phyloP scores from a whole-genome alignment of 2,888 invertebrate genomes.

The Pinctada fucata region DNA sequence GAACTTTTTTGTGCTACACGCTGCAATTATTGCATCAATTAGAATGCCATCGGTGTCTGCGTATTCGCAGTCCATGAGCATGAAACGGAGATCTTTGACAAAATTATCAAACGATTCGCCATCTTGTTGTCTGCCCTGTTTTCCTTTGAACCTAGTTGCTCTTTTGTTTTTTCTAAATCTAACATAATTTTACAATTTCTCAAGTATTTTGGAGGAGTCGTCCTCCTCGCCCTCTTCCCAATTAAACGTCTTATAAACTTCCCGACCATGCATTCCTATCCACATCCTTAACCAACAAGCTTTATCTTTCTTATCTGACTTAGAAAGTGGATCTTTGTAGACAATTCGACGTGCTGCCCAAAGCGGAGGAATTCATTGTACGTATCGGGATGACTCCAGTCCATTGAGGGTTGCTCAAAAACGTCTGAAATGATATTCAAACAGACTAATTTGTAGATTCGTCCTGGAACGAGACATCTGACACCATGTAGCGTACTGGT shows the following conservation, averaged over 20 bases:
- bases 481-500: not conserved
- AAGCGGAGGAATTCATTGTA: conserved; percentile 1
- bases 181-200: conserved; percentile 34
- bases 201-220: conserved; percentile 30
- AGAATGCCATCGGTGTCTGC: conserved; percentile 37
- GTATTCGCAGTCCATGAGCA: conserved; percentile 44
- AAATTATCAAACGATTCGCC: conserved; percentile 44
- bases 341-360: not conserved
- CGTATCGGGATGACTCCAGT: not conserved
- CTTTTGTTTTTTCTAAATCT: conserved; percentile 41
- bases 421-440: not conserved
- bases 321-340: not conserved
- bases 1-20: conserved; percentile 34
- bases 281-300: conserved; percentile 29
- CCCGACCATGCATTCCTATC: conserved; percentile 45
- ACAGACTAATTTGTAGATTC: not conserved
- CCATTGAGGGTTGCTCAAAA: not conserved
- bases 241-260: conserved; percentile 44
- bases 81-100: conserved; percentile 37
- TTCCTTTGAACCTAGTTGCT: conserved; percentile 36
- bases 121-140: conserved; percentile 43
- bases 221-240: conserved; percentile 39
- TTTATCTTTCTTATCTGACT: conserved; percentile 3
- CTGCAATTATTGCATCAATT: conserved; percentile 37
- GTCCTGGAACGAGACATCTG: not conserved